These are phyloP conservation scores for Drosophila guanche DNA, from an alignment of 1,140 invertebrate genomes.

Conservation along the genomic window DNA sequence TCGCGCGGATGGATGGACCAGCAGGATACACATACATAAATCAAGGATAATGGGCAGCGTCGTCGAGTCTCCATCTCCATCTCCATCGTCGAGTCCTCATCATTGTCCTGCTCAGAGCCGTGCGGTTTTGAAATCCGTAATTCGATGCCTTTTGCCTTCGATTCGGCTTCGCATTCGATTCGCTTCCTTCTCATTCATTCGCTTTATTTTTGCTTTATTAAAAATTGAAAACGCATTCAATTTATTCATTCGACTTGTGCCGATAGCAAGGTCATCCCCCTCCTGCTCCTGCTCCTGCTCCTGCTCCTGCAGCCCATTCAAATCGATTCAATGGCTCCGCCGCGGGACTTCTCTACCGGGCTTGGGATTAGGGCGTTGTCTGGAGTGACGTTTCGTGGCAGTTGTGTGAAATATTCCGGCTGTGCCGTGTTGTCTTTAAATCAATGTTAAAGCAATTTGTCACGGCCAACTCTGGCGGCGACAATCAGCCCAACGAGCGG, in stretches of 20 bases:
- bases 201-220: slow-evolving; percentile 71
- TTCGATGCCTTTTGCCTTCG: slow-evolving; percentile 77
- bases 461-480: slow-evolving; percentile 65
- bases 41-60: slow-evolving; percentile 79
- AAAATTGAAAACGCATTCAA: slow-evolving; percentile 82
- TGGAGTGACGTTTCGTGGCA: slow-evolving; percentile 77
- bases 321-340: slow-evolving; percentile 63
- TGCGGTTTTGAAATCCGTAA: slow-evolving; percentile 75
- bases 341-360: slow-evolving; percentile 19
- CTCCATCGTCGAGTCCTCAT: slow-evolving; percentile 1
- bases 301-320: slow-evolving; percentile 41
- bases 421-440: slow-evolving; percentile 68
- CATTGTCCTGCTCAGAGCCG: not conserved
- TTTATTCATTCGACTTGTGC: slow-evolving; percentile 58
- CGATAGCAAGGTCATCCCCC: slow-evolving; percentile 65
- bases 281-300: not conserved
- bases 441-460: slow-evolving; percentile 80
- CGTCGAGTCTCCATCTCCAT: slow-evolving; percentile 58
- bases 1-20: slow-evolving; percentile 46
- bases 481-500: slow-evolving; percentile 58
- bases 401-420: slow-evolving; percentile 66
- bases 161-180: slow-evolving; percentile 62
- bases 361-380: slow-evolving; percentile 72
- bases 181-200: slow-evolving; percentile 27
- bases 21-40: slow-evolving; percentile 81